phyloP scores from a whole-genome alignment of 1,140 invertebrate genomes.

The Akabosia matsudoensis region DNA sequence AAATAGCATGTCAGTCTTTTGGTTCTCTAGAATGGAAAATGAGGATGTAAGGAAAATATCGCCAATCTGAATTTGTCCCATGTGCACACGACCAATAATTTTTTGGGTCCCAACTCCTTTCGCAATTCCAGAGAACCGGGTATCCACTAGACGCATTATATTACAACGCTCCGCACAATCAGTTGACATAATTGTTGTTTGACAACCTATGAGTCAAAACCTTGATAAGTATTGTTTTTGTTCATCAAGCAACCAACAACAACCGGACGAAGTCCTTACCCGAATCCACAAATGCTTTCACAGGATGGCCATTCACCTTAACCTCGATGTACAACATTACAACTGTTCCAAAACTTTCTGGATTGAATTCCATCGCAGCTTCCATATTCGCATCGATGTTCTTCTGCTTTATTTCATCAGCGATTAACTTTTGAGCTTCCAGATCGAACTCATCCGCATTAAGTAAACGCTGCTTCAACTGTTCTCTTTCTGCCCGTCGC shows the following conservation, averaged over 20 bases:
- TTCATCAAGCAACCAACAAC: too few relatives aligned
- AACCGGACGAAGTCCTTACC: too few relatives aligned
- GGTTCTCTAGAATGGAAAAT: constrained; percentile 95
- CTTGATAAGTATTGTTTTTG: too few relatives aligned
- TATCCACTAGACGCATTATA: constrained; percentile 92
- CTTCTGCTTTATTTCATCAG: constrained; percentile 90
- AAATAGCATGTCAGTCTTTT: constrained; percentile 97
- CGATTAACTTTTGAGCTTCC: constrained; percentile 88
- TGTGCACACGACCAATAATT: constrained; percentile 93
- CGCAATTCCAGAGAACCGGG: constrained; percentile 89
- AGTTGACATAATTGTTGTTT: constrained; percentile 91
- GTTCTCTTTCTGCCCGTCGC: constrained; percentile 71
- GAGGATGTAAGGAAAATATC: constrained; percentile 90
- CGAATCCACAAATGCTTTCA: constrained; percentile 97
- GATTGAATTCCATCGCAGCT: constrained; percentile 95
- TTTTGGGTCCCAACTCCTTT: constrained; percentile 92
- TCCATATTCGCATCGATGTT: constrained; percentile 99
- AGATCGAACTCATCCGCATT: constrained; percentile 92
- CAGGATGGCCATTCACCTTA: constrained; percentile 89
- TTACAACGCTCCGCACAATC: constrained; percentile 89
- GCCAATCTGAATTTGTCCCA: constrained; percentile 95
- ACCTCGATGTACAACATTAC: constrained; percentile 97
- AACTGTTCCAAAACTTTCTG: constrained; percentile 95
- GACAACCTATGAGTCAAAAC: constrained; percentile 68
- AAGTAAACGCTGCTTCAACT: constrained; percentile 80